A percentile compares a stretch with the other conserved stretches of the same genome.
These are phyloP conservation scores for Microcebus griseorufus DNA, from an alignment of 2,113 vertebrate species.

Conservation along the genomic window DNA sequence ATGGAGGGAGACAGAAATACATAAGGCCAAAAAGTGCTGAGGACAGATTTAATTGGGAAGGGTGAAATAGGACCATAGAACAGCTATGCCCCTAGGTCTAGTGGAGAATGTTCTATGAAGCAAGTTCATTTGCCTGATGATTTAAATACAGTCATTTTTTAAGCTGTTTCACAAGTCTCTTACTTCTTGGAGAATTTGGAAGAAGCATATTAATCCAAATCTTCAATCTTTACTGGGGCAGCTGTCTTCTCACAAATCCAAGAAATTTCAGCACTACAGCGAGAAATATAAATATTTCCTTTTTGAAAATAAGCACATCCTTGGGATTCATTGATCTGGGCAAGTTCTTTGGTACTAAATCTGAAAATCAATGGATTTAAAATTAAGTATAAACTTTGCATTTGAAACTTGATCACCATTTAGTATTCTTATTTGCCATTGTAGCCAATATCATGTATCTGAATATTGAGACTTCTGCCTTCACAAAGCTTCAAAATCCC, in stretches of 20 bases:
- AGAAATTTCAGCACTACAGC: constrained; percentile 69
- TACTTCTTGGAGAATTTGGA: not conserved
- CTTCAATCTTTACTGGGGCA: constrained; percentile 36
- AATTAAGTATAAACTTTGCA: not conserved
- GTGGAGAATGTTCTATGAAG: not conserved
- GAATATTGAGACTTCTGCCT: not conserved
- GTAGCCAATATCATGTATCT: not conserved
- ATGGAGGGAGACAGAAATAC: rapidly evolving
- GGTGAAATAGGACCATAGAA: too few species aligned
- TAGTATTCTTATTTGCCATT: not conserved
- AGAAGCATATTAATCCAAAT: constrained; percentile 46
- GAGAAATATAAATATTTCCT: constrained; percentile 58
- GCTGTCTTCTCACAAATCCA: constrained; percentile 71
- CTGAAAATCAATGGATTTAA: constrained; percentile 56
- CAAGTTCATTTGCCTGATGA: not conserved
- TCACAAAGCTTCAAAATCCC: not conserved
- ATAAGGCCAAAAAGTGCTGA: not conserved
- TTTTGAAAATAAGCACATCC: constrained; percentile 72
- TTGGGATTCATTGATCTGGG: constrained; percentile 50
- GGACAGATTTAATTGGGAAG: not conserved
- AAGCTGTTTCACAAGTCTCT: not conserved
- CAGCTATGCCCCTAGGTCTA: rapidly evolving
- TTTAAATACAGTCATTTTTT: not conserved
- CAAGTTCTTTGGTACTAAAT: constrained; percentile 45
- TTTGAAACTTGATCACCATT: not conserved